Base-by-base conservation (phyloP, 2,113 vertebrate species). In the Diadophis punctatus region DNA sequence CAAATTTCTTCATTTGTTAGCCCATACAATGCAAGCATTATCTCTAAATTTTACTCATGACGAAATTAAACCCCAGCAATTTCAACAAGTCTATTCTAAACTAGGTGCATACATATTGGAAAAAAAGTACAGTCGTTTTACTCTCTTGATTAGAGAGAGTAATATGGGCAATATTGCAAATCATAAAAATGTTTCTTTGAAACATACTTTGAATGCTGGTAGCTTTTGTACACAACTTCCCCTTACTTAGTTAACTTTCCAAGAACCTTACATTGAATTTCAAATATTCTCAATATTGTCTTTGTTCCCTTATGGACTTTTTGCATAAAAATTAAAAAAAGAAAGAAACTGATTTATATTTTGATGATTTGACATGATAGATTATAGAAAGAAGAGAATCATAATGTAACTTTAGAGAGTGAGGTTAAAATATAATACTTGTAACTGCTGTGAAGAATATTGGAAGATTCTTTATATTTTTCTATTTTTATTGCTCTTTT, bases 21-120 rank as follows among this genome's bases (percentile, higher is more conserved):
- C 89, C 8, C 11, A 49, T 74, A 39, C 23, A 92, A 74, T 91
- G 9, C n/a, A 63, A 34, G 16, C 0, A 0, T 90, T 92, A 58
- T 1, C 3, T 68, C 0, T 0, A 34, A 12, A 0, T 48, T 92
- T 27, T 89, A 0, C 8, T 56, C 88, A 25, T 58, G 0, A 89
- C 8, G 18, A 46, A 60, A 89, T 30, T 60, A 89, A 30, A 30
- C 8, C 27, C 27, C 14, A 52, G 12, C 30, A 27, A 51, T 52
- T 86, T 25, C 85, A 86, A 86, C 8, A 27, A 49, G 11, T 86
- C 25, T 86, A 7, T 4, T 74, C n/a, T 74, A 74, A 74, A 74
- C 16, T 74, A 39, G n/a, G 2, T 34, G 1, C 6, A 39, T 74
- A 34, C n/a, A 39, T 39, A 74, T 74, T 74, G 6, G n/a, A 1